Base-by-base conservation (phyloP, 2,888 invertebrate species). In the Scaeva pyrastri region DNA sequence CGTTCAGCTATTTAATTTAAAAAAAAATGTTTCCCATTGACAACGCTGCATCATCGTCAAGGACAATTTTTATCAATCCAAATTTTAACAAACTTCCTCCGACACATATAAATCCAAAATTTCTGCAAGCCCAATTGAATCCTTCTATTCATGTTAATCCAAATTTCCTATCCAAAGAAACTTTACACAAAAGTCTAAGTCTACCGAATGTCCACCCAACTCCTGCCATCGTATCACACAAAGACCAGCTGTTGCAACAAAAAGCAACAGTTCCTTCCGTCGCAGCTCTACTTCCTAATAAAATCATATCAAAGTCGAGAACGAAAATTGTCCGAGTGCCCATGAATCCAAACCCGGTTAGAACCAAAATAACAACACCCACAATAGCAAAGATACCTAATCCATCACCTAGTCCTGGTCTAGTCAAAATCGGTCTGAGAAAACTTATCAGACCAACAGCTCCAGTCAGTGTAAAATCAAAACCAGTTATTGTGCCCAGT, bases 121-220 rank as follows among this genome's bases (percentile, higher is more conserved):
- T 93, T 78, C 72, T 92, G 19, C 88, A 88, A 58, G 89, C 88
- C 3, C 89, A 75, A 43, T 23, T 50, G 2, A 64, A 88, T 7
- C 86, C 83, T 55, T 56, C 90, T 89, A 94, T 94, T 88, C 93
- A 93, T 90, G 90, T 94, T 0, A 94, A 94, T 89, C 94, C 94
- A 39, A 92, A 93, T 90, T 93, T 94, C 90, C 89, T 90, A 84
- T 71, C 86, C 70, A 73, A 88, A 84, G 21, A 84, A 36, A 66
- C 66, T 45, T 26, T 74, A 62, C 48, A 75, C n/a, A n/a, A n/a
- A 60, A 14, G 2, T n/a, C n/a, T n/a, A 60, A 43, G n/a, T 31
- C 36, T 16, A 52, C 41, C 52, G 0, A 19, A 48, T n/a, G 12
- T 45, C 23, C 71, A 48, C 10, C 48, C 73, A 66, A 23, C 58